Evolutionary conservation across 1,140 invertebrate genomes (phyloP).

Genomic region (Pseudomyrmex concolor): DNA sequence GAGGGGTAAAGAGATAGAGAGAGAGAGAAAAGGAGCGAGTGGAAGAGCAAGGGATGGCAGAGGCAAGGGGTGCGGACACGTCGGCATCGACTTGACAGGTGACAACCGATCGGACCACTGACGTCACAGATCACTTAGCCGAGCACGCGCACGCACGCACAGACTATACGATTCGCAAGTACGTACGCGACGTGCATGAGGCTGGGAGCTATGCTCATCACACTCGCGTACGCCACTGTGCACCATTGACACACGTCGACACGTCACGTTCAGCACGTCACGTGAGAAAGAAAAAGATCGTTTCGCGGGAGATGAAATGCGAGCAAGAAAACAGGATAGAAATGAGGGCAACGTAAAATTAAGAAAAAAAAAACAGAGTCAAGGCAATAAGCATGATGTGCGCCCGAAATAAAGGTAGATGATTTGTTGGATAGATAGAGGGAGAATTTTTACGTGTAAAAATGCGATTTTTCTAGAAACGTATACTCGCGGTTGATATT

Average conservation of each 20-base stretch:
- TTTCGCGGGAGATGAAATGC: background rate
- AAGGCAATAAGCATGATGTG: background rate
- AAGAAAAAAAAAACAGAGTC: background rate
- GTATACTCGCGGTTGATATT: conserved; percentile 73
- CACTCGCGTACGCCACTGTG: conserved; percentile 62
- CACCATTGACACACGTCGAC: conserved; percentile 46
- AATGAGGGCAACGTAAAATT: background rate
- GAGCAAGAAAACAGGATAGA: background rate
- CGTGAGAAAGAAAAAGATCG: conserved; percentile 41
- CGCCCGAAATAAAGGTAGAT: no score
- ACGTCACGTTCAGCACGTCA: conserved; percentile 35
- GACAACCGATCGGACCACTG: conserved; percentile 83
- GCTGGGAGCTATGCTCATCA: conserved; percentile 20
- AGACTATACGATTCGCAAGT: conserved; percentile 18
- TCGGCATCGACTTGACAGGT: conserved; percentile 81
- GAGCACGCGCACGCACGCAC: conserved; percentile 48
- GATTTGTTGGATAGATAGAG: background rate
- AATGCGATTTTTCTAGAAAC: background rate
- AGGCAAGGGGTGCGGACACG: conserved; percentile 67
- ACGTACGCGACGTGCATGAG: conserved; percentile 70
- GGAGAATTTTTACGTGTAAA: conserved; percentile 32
- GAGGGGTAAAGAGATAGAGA: background rate
- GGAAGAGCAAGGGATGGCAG: background rate
- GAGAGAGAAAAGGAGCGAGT: background rate
- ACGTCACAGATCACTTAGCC: conserved; percentile 75